These are phyloP conservation scores for Eurytoma adleriae DNA, from an alignment of 2,888 invertebrate genomes.

Conservation along the genomic window DNA sequence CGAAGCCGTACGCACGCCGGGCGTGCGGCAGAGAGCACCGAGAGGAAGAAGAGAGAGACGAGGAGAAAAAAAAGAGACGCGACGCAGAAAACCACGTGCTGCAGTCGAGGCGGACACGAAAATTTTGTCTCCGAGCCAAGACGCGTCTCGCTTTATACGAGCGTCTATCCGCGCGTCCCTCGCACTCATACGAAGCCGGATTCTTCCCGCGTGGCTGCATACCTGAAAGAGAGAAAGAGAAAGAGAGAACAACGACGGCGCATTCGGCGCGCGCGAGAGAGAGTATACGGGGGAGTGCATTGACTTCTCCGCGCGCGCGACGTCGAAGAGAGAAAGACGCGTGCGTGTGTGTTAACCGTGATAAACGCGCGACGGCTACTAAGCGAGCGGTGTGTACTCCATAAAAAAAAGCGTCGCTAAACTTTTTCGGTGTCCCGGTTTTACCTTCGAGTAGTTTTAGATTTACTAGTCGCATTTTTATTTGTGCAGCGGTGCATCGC, in stretches of 20 bases:
- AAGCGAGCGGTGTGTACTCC: too few relatives aligned
- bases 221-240: conserved; percentile 38
- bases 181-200: conserved; percentile 13
- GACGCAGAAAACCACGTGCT: background rate
- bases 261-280: conserved; percentile 2
- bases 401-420: too few relatives aligned
- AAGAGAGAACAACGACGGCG: conserved; percentile 16
- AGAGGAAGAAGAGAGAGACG: background rate
- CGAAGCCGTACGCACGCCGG: too few relatives aligned
- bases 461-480: too few relatives aligned
- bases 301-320: conserved; percentile 64
- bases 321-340: conserved; percentile 14
- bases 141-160: background rate
- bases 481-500: too few relatives aligned
- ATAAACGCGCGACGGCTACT: background rate
- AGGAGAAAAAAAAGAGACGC: background rate
- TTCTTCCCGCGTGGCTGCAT: conserved; percentile 49
- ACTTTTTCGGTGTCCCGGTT: too few relatives aligned
- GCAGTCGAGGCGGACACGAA: conserved; percentile 6
- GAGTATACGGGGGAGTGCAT: conserved; percentile 65
- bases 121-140: conserved; percentile 36
- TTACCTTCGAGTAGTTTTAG: too few relatives aligned
- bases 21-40: too few relatives aligned
- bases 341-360: background rate
- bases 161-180: background rate